phyloP scores from a whole-genome alignment of 2,797 vertebrate species.

The Monodelphis domestica region DNA sequence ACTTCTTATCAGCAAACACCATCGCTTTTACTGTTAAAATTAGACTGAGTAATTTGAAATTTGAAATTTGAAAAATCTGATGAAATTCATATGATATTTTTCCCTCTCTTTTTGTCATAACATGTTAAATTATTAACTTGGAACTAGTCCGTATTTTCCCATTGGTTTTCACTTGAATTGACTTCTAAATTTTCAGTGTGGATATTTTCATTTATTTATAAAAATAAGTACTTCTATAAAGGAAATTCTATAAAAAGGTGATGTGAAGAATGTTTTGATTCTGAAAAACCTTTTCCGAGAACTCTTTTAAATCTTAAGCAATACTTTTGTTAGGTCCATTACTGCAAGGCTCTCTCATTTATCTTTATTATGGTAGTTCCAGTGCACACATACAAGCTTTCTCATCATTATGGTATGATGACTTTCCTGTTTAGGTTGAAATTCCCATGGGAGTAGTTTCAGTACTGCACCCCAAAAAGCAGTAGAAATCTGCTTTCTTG shows the following conservation, averaged over 20 bases:
- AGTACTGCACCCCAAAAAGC: not conserved
- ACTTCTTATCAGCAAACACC: not conserved
- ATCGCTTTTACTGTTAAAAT: not conserved
- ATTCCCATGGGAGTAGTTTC: not conserved
- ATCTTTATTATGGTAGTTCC: slow-evolving; percentile 6
- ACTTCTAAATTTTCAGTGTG: slow-evolving; percentile 42
- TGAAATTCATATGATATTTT: not conserved
- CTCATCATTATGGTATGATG: not conserved
- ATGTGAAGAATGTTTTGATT: slow-evolving; percentile 41
- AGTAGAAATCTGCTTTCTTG: not conserved
- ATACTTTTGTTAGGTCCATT: not conserved
- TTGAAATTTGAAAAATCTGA: not conserved
- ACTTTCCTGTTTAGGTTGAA: not conserved
- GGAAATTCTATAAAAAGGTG: slow-evolving; percentile 30
- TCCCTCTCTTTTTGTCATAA: slow-evolving; percentile 8
- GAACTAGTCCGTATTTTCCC: not conserved
- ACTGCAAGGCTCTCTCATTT: slow-evolving; percentile 4
- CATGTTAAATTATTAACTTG: slow-evolving; percentile 36
- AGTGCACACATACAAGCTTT: not conserved
- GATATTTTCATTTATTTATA: slow-evolving; percentile 1
- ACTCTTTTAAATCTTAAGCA: slow-evolving; percentile 34
- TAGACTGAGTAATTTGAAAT: slow-evolving; percentile 35
- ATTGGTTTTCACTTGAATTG: slow-evolving; percentile 9
- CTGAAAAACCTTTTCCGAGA: slow-evolving; percentile 11
- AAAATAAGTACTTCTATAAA: slow-evolving; percentile 21